phyloP scores from a whole-genome alignment of 64 coral and sea anemone genomes.

The Montipora cactus region DNA sequence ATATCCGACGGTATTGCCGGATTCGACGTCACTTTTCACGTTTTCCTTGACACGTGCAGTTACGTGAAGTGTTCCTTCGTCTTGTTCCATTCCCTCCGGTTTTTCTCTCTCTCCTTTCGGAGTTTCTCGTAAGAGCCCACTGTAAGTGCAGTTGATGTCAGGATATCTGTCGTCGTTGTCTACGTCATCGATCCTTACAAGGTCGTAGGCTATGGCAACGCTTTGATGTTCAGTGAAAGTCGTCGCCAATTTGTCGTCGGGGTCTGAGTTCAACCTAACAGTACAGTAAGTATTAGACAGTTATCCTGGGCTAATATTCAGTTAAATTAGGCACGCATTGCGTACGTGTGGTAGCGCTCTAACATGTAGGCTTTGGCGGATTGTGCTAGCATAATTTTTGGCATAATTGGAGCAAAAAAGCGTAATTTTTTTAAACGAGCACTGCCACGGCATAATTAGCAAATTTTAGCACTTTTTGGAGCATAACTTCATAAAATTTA shows the following conservation, averaged over 20 bases:
- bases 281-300: neutral
- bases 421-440: no score
- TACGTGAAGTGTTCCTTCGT: neutral
- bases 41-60: neutral
- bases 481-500: no score
- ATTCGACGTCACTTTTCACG: neutral
- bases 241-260: neutral
- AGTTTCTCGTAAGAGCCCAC: conserved; percentile 40
- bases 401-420: no score
- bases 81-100: conserved; percentile 71
- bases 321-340: no score
- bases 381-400: no score
- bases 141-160: neutral
- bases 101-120: conserved; percentile 41
- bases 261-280: neutral
- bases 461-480: no score
- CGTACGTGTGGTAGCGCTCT: no score
- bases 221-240: neutral
- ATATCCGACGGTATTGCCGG: neutral
- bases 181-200: conserved; percentile 40
- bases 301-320: neutral
- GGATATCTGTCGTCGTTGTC: neutral
- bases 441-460: no score
- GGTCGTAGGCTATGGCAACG: conserved; percentile 3
- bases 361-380: no score